Conservation (phyloP, 2,797 vertebrate genomes). For the Coregonus sp. region DNA sequence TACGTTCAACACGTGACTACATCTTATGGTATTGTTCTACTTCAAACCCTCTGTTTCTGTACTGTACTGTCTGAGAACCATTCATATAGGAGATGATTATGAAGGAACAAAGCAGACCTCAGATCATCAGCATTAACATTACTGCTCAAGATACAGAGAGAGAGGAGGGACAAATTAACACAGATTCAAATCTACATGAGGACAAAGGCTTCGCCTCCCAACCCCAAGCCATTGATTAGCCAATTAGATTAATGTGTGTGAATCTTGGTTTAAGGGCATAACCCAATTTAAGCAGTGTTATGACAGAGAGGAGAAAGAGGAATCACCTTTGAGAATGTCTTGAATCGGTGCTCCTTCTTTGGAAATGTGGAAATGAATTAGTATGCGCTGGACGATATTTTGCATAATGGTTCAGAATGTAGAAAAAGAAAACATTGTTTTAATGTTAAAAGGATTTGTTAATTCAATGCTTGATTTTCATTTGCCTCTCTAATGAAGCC, state of each 20-base stretch:
- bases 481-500: not conserved
- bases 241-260: constrained; percentile 32
- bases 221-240: constrained; percentile 36
- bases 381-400: not conserved
- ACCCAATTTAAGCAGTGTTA: constrained; percentile 22
- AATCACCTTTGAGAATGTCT: constrained; percentile 6
- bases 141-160: not conserved
- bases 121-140: not conserved
- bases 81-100: not conserved
- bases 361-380: not conserved
- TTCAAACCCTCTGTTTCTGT: not conserved
- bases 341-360: not conserved
- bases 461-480: too few species aligned
- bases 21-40: not conserved
- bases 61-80: not conserved
- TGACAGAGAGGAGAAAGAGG: constrained; percentile 25
- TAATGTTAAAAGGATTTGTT: too few species aligned
- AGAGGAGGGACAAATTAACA: constrained; percentile 20
- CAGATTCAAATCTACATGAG: constrained; percentile 11
- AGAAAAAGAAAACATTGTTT: too few species aligned
- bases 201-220: constrained; percentile 30
- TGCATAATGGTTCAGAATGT: not conserved
- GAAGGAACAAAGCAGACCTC: not conserved
- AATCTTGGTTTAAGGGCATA: constrained; percentile 27
- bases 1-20: not conserved